These are phyloP conservation scores for Apostichopus japonicus DNA, from an alignment of 35 echinoderm and acorn worm genomes.

Conservation along the genomic window DNA sequence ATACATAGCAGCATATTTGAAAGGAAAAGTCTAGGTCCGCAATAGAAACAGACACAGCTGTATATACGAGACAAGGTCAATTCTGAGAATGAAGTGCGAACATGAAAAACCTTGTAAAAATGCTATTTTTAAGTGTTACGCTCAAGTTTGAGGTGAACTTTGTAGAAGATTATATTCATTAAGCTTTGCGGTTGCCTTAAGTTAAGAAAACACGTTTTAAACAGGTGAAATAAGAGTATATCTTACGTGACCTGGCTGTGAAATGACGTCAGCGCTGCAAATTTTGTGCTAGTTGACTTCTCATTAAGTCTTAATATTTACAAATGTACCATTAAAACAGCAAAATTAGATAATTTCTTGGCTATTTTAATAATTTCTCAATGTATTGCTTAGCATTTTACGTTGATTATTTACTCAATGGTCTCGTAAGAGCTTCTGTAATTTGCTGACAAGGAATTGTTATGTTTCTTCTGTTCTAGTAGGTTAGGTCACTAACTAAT, in stretches of 20 bases:
- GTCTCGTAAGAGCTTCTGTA: not conserved
- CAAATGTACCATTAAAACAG: not conserved
- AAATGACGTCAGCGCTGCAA: slow-evolving; percentile 46
- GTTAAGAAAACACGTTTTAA: not conserved
- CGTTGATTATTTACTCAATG: not conserved
- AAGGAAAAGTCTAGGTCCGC: too few species aligned
- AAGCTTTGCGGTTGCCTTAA: not conserved
- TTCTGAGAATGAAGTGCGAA: not conserved
- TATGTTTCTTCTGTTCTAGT: not conserved
- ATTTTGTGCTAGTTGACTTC: slow-evolving; percentile 50
- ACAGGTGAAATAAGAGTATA: not conserved
- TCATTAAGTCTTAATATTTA: not conserved
- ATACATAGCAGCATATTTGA: too few species aligned
- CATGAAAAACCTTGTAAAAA: not conserved
- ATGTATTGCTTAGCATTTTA: not conserved
- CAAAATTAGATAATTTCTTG: not conserved
- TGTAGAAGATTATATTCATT: not conserved
- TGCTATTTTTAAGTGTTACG: not conserved
- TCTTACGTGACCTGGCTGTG: not conserved
- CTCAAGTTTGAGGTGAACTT: not conserved
- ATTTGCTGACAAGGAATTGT: slow-evolving; percentile 14
- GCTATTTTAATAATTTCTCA: not conserved
- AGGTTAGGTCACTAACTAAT: not conserved
- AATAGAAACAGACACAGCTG: not conserved
- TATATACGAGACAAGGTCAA: not conserved